Conservation (phyloP, 2,113 vertebrate genomes). For the Esox niger region DNA sequence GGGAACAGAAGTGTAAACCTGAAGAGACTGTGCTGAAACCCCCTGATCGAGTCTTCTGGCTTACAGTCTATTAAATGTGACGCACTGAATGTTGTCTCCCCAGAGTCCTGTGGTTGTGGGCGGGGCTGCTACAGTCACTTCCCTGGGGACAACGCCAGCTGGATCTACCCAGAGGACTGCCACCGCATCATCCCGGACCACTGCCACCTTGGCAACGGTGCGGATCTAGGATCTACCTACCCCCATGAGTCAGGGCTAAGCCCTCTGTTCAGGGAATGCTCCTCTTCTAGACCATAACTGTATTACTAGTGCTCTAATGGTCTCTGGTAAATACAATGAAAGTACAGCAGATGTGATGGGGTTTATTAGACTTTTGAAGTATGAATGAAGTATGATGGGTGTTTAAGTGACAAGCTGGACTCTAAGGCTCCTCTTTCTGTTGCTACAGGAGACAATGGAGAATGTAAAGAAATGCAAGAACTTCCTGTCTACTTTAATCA, state of each 20-base stretch:
- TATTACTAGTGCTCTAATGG: background rate
- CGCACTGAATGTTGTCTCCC: background rate
- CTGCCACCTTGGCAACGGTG: slow-evolving; percentile 84
- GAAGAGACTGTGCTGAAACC: too few relatives aligned
- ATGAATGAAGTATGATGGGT: background rate
- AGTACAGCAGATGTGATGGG: background rate
- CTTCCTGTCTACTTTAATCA: slow-evolving; percentile 96
- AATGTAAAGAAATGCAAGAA: slow-evolving; percentile 99
- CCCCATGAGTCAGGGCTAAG: slow-evolving; percentile 1
- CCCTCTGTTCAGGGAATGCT: slow-evolving; percentile 3
- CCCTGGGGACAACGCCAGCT: slow-evolving; percentile 71
- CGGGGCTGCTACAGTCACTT: too few relatives aligned
- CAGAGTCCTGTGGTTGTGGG: slow-evolving; percentile 50
- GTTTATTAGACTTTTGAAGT: background rate
- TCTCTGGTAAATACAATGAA: background rate
- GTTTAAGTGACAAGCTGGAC: background rate
- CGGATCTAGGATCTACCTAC: slow-evolving; percentile 64
- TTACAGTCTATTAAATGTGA: too few relatives aligned
- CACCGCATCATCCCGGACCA: slow-evolving; percentile 74
- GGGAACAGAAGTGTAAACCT: too few relatives aligned
- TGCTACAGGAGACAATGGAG: slow-evolving; percentile 91
- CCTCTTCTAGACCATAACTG: background rate
- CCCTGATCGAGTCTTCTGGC: too few relatives aligned
- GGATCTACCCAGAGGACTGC: slow-evolving; percentile 82
- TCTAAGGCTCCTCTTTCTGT: background rate